Evolutionary conservation across 2,797 vertebrate genomes (phyloP), one percentile per base, ranked within the genome.

Genomic region (Vireo griseus): DNA sequence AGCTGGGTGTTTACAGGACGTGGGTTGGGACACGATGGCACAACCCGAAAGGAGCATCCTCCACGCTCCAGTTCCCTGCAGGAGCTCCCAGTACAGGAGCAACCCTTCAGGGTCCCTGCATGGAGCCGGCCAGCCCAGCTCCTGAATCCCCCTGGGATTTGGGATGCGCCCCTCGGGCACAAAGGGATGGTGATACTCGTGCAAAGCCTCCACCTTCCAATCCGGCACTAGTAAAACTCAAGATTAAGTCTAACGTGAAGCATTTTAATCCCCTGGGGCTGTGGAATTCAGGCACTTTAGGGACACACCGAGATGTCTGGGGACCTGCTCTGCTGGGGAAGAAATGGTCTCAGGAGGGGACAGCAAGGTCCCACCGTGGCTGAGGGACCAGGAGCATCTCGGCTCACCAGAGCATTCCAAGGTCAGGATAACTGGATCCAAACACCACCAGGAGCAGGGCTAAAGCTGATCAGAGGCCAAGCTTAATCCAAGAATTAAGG

Each of bases 1-100:
- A 71, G 45, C 14, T 0, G 0, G 31, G 31, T 9, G 9, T 40
- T 72, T 14, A 4, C 0, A 20, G n/a, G 44, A 51, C 0, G 1
- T 4, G 50, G 15, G 26, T 1, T 19, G 65, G 26, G 51, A 63
- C 26, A 6, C 0, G 20, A 26, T 1, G 22, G 71, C 29, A 35
- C 4, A 0, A 13, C 15, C 59, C 59, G 11, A 31, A 73, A 66
- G 0, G 39, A 74, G 57, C 52, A 18, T 35, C 21, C 57, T 59
- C 24, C 0, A 0, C 2, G 4, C 47, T 44, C 74, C 85, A 55
- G 81, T 35, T 68, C 26, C 18, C 69, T 45, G 67, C 83, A 58
- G 74, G 4, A 57, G 65, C 42, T 84, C 73, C 92, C 77, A 71
- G 73, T 10, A 16, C 33, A 71, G 39, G 25, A 81, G 19, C 39